phyloP scores from a whole-genome alignment of 2,113 vertebrate species.

The Apeltes quadracus region DNA sequence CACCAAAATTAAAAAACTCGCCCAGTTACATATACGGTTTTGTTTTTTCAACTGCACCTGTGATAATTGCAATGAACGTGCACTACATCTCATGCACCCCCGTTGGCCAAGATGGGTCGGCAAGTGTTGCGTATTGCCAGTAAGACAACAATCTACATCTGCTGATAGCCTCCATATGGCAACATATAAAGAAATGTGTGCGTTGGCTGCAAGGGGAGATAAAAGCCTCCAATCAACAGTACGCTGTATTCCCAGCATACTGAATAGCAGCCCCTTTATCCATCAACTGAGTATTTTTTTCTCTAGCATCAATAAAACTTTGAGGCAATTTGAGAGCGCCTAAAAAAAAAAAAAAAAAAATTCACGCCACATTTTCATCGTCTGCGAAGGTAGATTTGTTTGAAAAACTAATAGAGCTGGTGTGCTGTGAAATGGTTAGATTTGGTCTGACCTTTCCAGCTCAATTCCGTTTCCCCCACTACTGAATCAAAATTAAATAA shows the following conservation, averaged over 20 bases:
- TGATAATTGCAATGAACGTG: not conserved
- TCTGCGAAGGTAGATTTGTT: constrained; percentile 63
- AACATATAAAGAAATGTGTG: constrained; percentile 48
- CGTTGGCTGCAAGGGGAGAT: constrained; percentile 51
- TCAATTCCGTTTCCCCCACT: constrained; percentile 57
- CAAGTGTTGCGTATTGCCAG: constrained; percentile 35
- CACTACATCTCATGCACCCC: constrained; percentile 13
- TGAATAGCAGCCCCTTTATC: constrained; percentile 62
- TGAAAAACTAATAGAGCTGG: constrained; percentile 52
- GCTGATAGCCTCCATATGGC: constrained; percentile 45
- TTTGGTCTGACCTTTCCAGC: constrained; percentile 68
- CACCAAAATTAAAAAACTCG: not conserved
- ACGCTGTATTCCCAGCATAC: constrained; percentile 52
- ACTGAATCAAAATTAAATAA: constrained; percentile 72
- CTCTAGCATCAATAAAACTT: constrained; percentile 66
- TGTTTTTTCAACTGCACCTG: not conserved
- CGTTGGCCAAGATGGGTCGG: not conserved
- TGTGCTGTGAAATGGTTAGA: constrained; percentile 51
- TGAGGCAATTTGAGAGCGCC: constrained; percentile 60
- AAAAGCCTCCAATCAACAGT: constrained; percentile 58
- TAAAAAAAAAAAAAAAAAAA: constrained; percentile 30
- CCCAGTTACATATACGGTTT: not conserved
- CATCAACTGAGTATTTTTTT: constrained; percentile 45
- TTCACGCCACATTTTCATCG: constrained; percentile 50
- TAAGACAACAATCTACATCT: constrained; percentile 58